Conservation (phyloP, 2,888 invertebrate species). For the Euphydryas editha region DNA sequence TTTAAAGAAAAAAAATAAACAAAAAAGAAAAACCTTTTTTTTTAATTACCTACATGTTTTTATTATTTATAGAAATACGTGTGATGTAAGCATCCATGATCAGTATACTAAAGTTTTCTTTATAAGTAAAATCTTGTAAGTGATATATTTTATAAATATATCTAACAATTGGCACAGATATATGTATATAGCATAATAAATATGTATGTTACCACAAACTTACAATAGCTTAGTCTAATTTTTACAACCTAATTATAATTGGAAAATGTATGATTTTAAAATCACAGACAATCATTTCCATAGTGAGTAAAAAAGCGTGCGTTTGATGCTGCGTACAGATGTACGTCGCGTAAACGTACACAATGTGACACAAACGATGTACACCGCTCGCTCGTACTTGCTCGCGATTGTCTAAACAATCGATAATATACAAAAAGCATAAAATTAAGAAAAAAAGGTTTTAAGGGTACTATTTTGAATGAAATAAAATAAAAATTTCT, state of each 20-base stretch:
- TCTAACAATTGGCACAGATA: conserved; percentile 40
- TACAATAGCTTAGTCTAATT: conserved; percentile 3
- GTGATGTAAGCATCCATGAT: neutral
- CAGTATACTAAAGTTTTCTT: neutral
- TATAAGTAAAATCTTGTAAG: neutral
- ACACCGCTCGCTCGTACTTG: too few relatives aligned
- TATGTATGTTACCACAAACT: conserved; percentile 3
- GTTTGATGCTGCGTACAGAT: conserved; percentile 1
- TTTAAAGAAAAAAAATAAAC: neutral
- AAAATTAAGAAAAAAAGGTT: too few relatives aligned
- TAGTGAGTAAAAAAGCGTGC: conserved; percentile 8
- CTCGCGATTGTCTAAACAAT: too few relatives aligned
- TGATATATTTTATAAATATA: conserved; percentile 8
- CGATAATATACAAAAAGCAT: too few relatives aligned
- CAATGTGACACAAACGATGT: too few relatives aligned
- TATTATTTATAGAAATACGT: neutral
- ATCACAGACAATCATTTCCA: neutral
- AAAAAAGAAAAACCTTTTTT: neutral
- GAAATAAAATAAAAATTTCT: too few relatives aligned
- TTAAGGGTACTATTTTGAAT: too few relatives aligned
- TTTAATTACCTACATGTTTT: neutral
- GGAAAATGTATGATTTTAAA: conserved; percentile 1
- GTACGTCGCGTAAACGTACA: too few relatives aligned
- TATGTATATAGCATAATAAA: neutral
- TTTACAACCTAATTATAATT: neutral